Conservation (phyloP, 2,113 vertebrate species). For the Craseonycteris thonglongyai region DNA sequence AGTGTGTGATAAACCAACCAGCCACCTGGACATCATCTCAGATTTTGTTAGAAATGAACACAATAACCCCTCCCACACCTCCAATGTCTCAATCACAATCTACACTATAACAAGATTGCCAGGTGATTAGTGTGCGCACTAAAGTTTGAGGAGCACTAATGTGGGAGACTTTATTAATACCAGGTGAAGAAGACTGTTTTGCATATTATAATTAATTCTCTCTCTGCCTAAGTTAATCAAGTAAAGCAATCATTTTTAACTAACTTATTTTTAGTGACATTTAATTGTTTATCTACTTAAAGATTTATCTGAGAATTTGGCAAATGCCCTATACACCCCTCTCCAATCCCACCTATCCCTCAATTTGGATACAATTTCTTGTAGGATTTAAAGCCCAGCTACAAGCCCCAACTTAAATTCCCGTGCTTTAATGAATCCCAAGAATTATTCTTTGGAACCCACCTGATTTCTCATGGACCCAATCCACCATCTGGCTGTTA, state of each 20-base stretch:
- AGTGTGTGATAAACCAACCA: not conserved
- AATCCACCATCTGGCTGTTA: not conserved
- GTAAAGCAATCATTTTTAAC: not conserved
- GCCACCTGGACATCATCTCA: not conserved
- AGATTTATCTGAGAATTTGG: not conserved
- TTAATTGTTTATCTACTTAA: not conserved
- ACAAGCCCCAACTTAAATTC: not conserved
- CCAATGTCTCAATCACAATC: not conserved
- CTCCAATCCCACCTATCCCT: not conserved
- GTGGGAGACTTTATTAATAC: not conserved
- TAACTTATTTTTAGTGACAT: not conserved
- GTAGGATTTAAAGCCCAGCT: not conserved
- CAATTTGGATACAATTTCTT: not conserved
- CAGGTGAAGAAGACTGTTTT: not conserved
- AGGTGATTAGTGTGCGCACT: fast-evolving
- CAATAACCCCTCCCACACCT: not conserved
- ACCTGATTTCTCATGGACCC: not conserved
- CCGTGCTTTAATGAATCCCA: not conserved
- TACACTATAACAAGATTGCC: not conserved
- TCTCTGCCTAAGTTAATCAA: not conserved
- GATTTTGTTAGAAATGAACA: not conserved
- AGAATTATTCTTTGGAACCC: not conserved
- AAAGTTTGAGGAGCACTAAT: not conserved
- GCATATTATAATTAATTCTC: not conserved
- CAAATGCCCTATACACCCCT: not conserved